A percentile compares a stretch with the other conserved stretches of the same genome.
These are phyloP conservation scores for Temnothorax unifasciatus DNA, from an alignment of 2,888 invertebrate genomes.

Conservation along the genomic window DNA sequence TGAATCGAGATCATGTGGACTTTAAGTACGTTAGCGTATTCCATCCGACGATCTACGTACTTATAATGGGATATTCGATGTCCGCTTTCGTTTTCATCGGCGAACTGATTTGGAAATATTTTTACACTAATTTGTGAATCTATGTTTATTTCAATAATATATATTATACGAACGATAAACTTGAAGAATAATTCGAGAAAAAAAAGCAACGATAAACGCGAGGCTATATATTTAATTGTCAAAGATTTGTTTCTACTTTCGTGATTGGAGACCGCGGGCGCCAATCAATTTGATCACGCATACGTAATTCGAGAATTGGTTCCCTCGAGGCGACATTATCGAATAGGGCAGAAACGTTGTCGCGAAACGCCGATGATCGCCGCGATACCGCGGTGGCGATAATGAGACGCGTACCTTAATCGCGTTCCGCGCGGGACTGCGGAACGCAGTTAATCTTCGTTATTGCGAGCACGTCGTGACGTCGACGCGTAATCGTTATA, in stretches of 20 bases:
- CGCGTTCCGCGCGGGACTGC: conserved; percentile 1
- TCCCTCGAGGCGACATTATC: conserved; percentile 12
- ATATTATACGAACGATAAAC: not conserved
- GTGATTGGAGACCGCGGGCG: not conserved
- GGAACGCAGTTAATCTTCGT: conserved; percentile 49
- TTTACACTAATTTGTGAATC: not conserved
- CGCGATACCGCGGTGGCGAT: conserved; percentile 1
- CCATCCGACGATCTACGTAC: not conserved
- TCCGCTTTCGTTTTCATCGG: conserved; percentile 16
- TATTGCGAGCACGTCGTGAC: conserved; percentile 33
- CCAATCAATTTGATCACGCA: not conserved
- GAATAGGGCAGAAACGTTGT: not conserved
- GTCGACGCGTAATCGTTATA: conserved; percentile 61
- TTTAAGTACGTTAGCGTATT: not conserved
- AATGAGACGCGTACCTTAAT: conserved; percentile 48
- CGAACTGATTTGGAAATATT: conserved; percentile 29
- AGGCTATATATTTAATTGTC: not conserved
- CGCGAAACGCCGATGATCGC: not conserved
- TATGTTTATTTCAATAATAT: not conserved
- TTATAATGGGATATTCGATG: not conserved
- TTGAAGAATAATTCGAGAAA: not conserved
- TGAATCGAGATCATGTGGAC: not conserved
- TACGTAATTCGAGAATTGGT: conserved; percentile 26
- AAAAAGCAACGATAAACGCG: too few species aligned
- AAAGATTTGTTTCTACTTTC: not conserved